Conservation (phyloP, 2,888 invertebrate species). For the Camponotus fellah region DNA sequence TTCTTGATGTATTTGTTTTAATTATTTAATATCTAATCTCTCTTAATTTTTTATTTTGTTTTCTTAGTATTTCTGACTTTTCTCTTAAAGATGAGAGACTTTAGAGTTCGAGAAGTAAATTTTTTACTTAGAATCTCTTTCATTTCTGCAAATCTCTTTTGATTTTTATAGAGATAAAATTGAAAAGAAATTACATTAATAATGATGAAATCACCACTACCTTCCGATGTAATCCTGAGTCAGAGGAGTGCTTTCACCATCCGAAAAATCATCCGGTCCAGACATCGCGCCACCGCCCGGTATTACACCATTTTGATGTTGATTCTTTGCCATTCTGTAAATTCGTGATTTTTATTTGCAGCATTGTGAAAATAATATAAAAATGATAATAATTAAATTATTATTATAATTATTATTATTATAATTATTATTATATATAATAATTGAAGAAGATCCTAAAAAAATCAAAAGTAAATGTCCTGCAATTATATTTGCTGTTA, state of each 20-base stretch:
- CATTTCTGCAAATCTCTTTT: neutral
- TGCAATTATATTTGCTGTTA: no score
- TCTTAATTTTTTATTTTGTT: neutral
- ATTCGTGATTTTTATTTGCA: neutral
- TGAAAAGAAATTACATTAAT: conserved; percentile 11
- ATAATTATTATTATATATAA: no score
- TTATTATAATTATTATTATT: no score
- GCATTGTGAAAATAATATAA: no score
- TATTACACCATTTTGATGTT: conserved; percentile 88
- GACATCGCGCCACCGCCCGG: conserved; percentile 89
- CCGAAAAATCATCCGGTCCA: conserved; percentile 90
- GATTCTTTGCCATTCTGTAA: conserved; percentile 89
- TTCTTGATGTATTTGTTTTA: neutral
- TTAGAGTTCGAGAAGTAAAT: neutral
- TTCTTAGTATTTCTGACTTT: neutral
- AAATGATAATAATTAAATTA: no score
- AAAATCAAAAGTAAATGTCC: no score
- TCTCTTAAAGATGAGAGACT: neutral
- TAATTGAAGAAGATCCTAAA: no score
- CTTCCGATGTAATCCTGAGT: conserved; percentile 96
- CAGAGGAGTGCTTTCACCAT: conserved; percentile 95
- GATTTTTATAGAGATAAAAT: neutral
- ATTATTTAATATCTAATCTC: neutral
- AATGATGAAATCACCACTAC: conserved; percentile 86
- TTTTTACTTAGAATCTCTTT: neutral